phyloP scores from a whole-genome alignment of 2,797 vertebrate genomes.

The Spinus pinus region DNA sequence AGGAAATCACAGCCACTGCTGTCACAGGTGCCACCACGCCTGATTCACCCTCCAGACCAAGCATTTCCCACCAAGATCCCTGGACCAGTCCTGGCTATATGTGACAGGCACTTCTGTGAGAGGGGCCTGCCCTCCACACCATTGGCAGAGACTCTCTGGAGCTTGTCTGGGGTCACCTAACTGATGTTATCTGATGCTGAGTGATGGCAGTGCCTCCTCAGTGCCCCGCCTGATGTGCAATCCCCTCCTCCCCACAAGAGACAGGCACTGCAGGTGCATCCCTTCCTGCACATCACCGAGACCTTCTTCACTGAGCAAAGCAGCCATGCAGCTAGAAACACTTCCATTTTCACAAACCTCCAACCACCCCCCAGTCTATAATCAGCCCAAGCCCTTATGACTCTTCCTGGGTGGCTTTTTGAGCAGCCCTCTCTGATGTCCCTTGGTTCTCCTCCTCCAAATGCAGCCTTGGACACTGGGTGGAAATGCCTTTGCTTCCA shows the following conservation, averaged over 20 bases:
- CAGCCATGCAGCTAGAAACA: neutral
- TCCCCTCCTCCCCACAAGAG: neutral
- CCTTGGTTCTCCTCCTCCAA: neutral
- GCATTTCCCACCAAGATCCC: neutral
- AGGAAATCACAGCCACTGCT: neutral
- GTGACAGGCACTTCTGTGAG: neutral
- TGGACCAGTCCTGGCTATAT: rapidly evolving
- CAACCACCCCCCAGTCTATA: neutral
- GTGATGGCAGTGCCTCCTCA: neutral
- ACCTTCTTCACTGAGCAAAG: neutral
- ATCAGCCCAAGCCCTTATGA: neutral
- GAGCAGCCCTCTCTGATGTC: neutral
- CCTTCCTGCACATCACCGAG: neutral
- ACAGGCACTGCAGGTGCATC: constrained; percentile 1
- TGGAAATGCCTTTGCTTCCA: neutral
- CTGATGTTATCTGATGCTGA: neutral
- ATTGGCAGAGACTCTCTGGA: rapidly evolving
- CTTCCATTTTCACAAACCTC: neutral
- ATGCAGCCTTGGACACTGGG: neutral
- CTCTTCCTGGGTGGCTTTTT: neutral
- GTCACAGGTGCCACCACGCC: neutral
- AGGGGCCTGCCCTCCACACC: neutral
- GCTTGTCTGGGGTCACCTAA: neutral
- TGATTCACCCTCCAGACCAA: rapidly evolving
- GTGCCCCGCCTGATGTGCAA: neutral